Conservation (phyloP, 2,113 vertebrate species). For the Pollimyrus isidori region DNA sequence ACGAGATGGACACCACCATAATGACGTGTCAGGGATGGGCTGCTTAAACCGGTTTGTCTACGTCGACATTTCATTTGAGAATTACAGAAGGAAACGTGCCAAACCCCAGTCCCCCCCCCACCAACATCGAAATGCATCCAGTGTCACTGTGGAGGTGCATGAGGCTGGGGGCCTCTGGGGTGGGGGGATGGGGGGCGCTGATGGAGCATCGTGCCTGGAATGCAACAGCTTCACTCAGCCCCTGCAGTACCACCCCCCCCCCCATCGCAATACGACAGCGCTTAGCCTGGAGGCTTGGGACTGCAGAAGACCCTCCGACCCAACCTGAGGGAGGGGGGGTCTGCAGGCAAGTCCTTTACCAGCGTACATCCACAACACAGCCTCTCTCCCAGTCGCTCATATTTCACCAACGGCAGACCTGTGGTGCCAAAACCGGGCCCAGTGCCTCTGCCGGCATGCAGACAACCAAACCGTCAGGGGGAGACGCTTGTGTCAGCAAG, state of each 20-base stretch:
- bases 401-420: background rate
- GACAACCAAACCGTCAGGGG: background rate
- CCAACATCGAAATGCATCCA: background rate
- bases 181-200: background rate
- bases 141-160: background rate
- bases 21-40: background rate
- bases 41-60: background rate
- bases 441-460: background rate
- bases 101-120: background rate
- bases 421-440: background rate
- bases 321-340: background rate
- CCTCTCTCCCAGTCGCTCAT: background rate
- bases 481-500: background rate
- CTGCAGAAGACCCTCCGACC: conserved; percentile 3
- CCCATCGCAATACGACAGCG: background rate
- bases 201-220: conserved; percentile 1
- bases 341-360: background rate
- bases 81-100: background rate
- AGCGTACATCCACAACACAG: background rate
- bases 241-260: background rate
- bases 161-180: background rate
- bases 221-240: background rate
- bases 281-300: conserved; percentile 11
- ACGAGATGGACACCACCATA: background rate
- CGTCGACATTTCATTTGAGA: background rate